Base-by-base conservation (phyloP, 2,888 invertebrate genomes). In the Yponomeuta cagnagella region DNA sequence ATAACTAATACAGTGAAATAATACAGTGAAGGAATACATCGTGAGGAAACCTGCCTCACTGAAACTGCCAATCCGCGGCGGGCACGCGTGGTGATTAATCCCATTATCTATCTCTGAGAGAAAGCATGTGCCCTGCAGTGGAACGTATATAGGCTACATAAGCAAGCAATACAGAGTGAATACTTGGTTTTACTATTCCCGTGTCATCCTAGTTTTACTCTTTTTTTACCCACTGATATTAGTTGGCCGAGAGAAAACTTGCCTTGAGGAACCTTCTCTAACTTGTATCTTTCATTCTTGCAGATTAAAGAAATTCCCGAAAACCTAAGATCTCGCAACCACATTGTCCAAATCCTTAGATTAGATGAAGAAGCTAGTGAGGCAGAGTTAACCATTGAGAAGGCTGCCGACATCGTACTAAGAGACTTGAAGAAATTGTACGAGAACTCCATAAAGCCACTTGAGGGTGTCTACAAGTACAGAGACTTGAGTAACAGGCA, bases 401-500 rank as follows among this genome's bases (percentile, higher is more conserved):
- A 94, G 87, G 94, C 95, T 12, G 95, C 96, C 2, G 96, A 97
- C 74, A 94, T 95, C 33, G 94, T 97, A 43, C 93, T 98, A 48
- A 95, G 96, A 76, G 97, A 98, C 79, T 92, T 98, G 76, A 98
- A 98, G 85, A 95, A 94, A 79, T 93, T 97, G 70, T 97, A 97
- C 78, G 97, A 97, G 84, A 95, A 93, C 75, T 96, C 97, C 3
- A 97, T 98, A 69, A 97, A 97, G 85, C 98, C 98, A 0, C 89
- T 98, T 79, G 98, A 98, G 93, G 94, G 93, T n/a, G 87, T 97
- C 48, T 98, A 97, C 87, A 98, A 97, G 84, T 98, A 98, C 83
- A 94, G 97, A 78, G 98, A 98, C 85, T 93, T 98, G 72, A 98
- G 98, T 83, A 97, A 97, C 84, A 94, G 97, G 75, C 97, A 97